Conservation (phyloP, 2,113 vertebrate genomes). For the Callopanchax toddi region DNA sequence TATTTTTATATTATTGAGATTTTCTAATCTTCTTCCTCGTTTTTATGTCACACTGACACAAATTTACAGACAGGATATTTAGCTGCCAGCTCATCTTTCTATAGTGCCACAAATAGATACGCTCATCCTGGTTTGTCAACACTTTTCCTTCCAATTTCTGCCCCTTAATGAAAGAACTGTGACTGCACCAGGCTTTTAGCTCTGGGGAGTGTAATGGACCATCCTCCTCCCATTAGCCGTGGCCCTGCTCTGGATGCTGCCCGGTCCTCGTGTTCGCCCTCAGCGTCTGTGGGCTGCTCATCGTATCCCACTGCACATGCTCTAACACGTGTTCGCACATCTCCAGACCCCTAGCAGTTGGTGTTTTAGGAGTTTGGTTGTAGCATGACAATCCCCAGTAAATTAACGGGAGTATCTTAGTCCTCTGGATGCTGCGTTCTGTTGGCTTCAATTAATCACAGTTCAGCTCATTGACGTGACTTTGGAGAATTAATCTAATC, state of each 20-base stretch:
- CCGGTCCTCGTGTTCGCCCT: slow-evolving; percentile 17
- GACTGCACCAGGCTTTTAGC: slow-evolving; percentile 48
- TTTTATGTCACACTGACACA: slow-evolving; percentile 42
- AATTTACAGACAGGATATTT: slow-evolving; percentile 36
- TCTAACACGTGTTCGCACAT: slow-evolving; percentile 31
- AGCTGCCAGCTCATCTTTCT: slow-evolving; percentile 46
- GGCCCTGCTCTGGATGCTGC: slow-evolving; percentile 42
- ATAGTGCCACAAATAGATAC: slow-evolving; percentile 60
- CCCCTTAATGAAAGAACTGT: slow-evolving; percentile 39
- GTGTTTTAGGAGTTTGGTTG: slow-evolving; percentile 24
- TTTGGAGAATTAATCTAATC: slow-evolving; percentile 28
- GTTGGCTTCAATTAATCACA: slow-evolving; percentile 49
- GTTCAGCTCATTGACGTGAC: slow-evolving; percentile 40
- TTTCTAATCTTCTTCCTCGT: slow-evolving; percentile 31
- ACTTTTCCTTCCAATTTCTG: slow-evolving; percentile 17
- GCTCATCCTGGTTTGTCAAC: slow-evolving; percentile 47
- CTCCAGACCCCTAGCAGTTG: slow-evolving; percentile 31
- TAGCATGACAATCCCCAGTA: slow-evolving; percentile 32
- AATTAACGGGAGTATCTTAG: slow-evolving; percentile 8
- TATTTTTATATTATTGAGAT: slow-evolving; percentile 9
- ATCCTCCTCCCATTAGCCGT: slow-evolving; percentile 60
- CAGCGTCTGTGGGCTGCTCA: slow-evolving; percentile 15
- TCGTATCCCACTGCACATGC: slow-evolving; percentile 47
- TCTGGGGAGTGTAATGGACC: slow-evolving; percentile 46
- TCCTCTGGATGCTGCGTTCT: slow-evolving; percentile 16